Conservation (phyloP, 2,888 invertebrate species). For the Ophraella communa region DNA sequence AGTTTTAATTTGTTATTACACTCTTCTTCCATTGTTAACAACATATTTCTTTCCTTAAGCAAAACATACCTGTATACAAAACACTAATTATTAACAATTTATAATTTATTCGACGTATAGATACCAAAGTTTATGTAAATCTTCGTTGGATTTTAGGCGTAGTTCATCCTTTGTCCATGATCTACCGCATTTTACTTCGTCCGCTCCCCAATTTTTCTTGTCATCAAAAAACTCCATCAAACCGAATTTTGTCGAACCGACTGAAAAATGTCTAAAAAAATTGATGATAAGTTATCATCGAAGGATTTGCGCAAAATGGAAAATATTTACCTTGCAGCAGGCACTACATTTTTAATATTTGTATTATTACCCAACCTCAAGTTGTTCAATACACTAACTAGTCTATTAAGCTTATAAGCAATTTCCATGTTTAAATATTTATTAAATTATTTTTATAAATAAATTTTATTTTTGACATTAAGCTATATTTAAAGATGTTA, state of each 20-base stretch:
- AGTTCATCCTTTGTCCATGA: constrained; percentile 91
- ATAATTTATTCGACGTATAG: too few species aligned
- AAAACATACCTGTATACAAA: constrained; percentile 71
- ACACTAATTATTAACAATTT: constrained; percentile 5
- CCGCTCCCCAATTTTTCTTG: constrained; percentile 81
- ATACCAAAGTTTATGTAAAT: constrained; percentile 97
- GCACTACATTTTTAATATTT: background rate
- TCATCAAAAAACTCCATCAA: constrained; percentile 91
- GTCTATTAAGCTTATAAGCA: background rate
- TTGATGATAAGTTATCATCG: too few species aligned
- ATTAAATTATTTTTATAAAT: background rate
- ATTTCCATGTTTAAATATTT: background rate
- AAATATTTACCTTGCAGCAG: background rate
- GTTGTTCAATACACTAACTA: background rate
- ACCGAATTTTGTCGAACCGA: constrained; percentile 60
- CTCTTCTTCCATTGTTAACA: constrained; percentile 93
- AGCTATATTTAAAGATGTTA: background rate
- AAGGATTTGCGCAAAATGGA: too few species aligned
- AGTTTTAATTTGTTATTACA: constrained; percentile 69
- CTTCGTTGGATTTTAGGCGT: constrained; percentile 91
- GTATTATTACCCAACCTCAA: background rate
- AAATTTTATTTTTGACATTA: background rate
- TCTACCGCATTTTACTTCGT: constrained; percentile 79
- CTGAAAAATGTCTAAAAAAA: constrained; percentile 36
- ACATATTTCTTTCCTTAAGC: constrained; percentile 96